phyloP scores from a whole-genome alignment of 2,888 invertebrate genomes.

The Abscondita cerata region DNA sequence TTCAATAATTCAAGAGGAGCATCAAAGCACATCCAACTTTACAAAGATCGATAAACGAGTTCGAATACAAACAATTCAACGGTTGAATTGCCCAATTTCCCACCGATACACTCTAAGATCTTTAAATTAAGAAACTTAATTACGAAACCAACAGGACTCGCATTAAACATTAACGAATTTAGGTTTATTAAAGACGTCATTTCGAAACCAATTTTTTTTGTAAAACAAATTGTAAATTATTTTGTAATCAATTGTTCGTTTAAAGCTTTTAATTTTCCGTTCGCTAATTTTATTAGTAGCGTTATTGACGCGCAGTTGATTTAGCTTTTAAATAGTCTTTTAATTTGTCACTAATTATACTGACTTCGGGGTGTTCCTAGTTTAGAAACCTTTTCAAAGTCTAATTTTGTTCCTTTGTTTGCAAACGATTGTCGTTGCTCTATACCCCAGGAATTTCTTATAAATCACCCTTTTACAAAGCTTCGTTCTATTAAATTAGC shows the following conservation, averaged over 20 bases:
- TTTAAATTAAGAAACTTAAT: too few species aligned
- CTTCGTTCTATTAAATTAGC: slow-evolving; percentile 3
- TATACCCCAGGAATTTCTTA: neutral
- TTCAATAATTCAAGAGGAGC: too few species aligned
- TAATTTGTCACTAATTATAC: neutral
- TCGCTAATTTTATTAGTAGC: neutral
- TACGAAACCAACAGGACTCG: too few species aligned
- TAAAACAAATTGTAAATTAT: neutral
- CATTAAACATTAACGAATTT: neutral
- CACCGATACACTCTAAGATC: too few species aligned
- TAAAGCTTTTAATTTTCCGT: neutral
- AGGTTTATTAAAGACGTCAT: neutral
- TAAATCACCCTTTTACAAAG: slow-evolving; percentile 9
- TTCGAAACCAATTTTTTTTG: neutral
- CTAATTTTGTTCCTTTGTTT: slow-evolving; percentile 19
- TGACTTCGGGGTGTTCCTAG: too few species aligned
- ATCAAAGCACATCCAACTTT: too few species aligned
- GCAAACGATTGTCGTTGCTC: slow-evolving; percentile 10
- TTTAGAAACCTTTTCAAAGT: slow-evolving; percentile 11
- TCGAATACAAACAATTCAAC: too few species aligned
- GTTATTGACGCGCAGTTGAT: neutral
- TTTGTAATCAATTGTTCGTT: too few species aligned
- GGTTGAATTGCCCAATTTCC: too few species aligned
- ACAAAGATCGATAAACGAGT: too few species aligned
- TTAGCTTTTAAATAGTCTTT: neutral